These are phyloP conservation scores for Spizella passerina DNA, from an alignment of 2,797 vertebrate genomes.

Conservation along the genomic window DNA sequence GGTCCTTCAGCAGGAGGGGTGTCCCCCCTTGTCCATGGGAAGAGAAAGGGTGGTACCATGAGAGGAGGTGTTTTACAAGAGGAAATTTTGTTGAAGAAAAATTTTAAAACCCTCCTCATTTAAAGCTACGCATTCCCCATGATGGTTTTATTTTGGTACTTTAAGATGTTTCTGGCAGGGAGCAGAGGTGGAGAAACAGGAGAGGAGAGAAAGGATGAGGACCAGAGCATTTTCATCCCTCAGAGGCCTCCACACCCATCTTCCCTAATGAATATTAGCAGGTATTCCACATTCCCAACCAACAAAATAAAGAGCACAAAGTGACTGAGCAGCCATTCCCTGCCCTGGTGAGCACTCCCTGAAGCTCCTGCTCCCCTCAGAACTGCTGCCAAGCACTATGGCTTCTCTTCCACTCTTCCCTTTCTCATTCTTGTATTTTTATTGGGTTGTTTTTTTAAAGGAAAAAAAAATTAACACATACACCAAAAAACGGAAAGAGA, in stretches of 20 bases:
- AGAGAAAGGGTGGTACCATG: not conserved
- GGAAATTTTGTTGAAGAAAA: not conserved
- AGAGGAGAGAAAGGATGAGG: not conserved
- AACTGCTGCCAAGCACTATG: not conserved
- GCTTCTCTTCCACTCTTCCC: not conserved
- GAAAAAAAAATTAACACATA: not conserved
- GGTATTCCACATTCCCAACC: not conserved
- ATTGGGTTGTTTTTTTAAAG: not conserved
- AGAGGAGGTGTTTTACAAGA: not conserved
- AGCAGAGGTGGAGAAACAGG: not conserved
- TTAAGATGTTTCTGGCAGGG: not conserved
- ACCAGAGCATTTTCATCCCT: not conserved
- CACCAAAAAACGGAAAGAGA: not conserved
- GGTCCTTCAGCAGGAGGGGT: not conserved
- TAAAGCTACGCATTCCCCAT: not conserved
- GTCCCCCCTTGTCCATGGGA: fast-evolving
- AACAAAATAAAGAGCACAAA: not conserved
- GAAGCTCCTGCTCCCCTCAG: not conserved
- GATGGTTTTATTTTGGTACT: not conserved
- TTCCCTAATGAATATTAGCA: not conserved
- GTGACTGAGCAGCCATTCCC: not conserved
- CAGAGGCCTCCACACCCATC: not conserved
- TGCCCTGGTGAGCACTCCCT: not conserved
- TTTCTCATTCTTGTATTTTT: not conserved
- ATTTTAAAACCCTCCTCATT: not conserved